These are phyloP conservation scores for Parnassius orleans DNA, from an alignment of 2,888 invertebrate genomes.

Conservation along the genomic window DNA sequence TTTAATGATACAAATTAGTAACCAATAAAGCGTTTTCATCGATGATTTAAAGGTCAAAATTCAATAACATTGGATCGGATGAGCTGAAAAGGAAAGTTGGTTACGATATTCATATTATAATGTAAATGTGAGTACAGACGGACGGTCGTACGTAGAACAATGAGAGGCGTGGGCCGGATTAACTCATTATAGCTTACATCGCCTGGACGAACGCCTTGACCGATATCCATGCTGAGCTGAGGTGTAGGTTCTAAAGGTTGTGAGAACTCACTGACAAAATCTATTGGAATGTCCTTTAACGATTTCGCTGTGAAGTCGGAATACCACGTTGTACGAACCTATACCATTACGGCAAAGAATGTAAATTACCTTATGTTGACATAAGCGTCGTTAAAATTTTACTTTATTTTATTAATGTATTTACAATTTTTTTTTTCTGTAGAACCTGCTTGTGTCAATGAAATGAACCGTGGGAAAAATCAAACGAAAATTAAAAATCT, in stretches of 20 bases:
- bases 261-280: slow-evolving; percentile 34
- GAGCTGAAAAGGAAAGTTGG: slow-evolving; percentile 32
- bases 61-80: slow-evolving; percentile 10
- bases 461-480: too few species aligned
- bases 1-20: neutral
- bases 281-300: slow-evolving; percentile 29
- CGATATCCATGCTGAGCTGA: slow-evolving; percentile 59
- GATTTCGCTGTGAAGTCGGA: slow-evolving; percentile 14
- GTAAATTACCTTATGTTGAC: slow-evolving; percentile 5
- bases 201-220: slow-evolving; percentile 72
- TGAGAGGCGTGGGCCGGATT: slow-evolving; percentile 73
- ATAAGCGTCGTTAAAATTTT: slow-evolving; percentile 5
- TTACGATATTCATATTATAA: slow-evolving; percentile 65
- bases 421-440: too few species aligned
- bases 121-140: slow-evolving; percentile 59
- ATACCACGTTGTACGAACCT: slow-evolving; percentile 5
- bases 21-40: slow-evolving; percentile 27
- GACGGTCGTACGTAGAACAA: slow-evolving; percentile 73
- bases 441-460: too few species aligned
- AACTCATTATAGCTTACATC: slow-evolving; percentile 65
- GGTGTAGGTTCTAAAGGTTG: slow-evolving; percentile 37
- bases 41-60: slow-evolving; percentile 31
- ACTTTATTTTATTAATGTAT: neutral
- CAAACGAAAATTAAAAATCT: too few species aligned
- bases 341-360: slow-evolving; percentile 3